phyloP scores from a whole-genome alignment of 1,140 invertebrate species.

The Drosophila carrolli region DNA sequence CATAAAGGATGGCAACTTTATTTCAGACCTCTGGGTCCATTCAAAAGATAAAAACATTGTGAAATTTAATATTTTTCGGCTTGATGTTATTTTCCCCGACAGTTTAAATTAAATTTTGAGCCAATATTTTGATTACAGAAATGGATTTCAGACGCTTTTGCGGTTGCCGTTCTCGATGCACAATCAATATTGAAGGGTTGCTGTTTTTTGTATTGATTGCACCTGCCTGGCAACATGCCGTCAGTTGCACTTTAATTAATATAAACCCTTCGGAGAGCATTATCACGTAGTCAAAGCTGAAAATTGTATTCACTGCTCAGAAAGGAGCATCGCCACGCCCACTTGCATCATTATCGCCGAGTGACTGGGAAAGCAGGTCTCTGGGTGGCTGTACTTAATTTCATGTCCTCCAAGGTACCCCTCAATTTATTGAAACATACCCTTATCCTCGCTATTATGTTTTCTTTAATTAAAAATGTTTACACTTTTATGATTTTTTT shows the following conservation, averaged over 20 bases:
- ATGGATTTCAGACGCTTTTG: constrained; percentile 23
- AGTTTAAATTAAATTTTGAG: constrained; percentile 29
- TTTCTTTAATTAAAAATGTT: no score
- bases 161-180: constrained; percentile 4
- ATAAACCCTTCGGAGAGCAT: constrained; percentile 52
- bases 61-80: not conserved
- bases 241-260: constrained; percentile 63
- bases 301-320: constrained; percentile 59
- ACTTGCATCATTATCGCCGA: constrained; percentile 17
- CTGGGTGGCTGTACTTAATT: not conserved
- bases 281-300: constrained; percentile 48
- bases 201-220: constrained; percentile 4
- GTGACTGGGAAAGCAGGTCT: constrained; percentile 12
- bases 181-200: constrained; percentile 19
- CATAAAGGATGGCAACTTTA: not conserved
- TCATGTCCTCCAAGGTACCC: not conserved
- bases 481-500: no score
- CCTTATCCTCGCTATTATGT: no score
- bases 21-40: not conserved
- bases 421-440: not conserved
- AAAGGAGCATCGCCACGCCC: constrained; percentile 22
- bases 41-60: constrained; percentile 5
- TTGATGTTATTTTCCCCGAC: not conserved
- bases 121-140: constrained; percentile 40
- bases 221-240: constrained; percentile 2